Evolutionary conservation across 2,113 vertebrate genomes (phyloP).

Genomic region (Ahaetulla prasina): DNA sequence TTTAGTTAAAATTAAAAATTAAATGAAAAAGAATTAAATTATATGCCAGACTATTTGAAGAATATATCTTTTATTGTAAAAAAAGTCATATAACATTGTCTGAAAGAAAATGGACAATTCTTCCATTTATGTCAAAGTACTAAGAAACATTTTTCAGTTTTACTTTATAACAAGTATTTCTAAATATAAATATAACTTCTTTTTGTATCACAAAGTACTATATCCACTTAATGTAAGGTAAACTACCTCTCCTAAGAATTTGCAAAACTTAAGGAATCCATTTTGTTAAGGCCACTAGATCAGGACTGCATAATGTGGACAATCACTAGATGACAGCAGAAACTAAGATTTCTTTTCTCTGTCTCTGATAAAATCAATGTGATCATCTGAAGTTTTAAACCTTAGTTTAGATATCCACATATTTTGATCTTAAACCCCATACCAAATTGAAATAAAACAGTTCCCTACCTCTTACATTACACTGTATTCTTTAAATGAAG

Average conservation of each 20-base stretch:
- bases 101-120: background rate
- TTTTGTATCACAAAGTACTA: constrained; percentile 21
- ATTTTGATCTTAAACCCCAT: background rate
- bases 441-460: background rate
- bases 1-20: background rate
- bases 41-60: background rate
- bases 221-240: background rate
- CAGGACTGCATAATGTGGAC: background rate
- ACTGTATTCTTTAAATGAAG: background rate
- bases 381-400: background rate
- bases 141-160: background rate
- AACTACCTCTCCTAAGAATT: background rate
- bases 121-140: background rate
- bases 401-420: background rate
- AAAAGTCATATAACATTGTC: constrained; percentile 27
- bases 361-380: background rate
- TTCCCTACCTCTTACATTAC: background rate
- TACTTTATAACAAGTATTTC: constrained; percentile 25
- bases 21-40: background rate
- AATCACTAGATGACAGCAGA: background rate
- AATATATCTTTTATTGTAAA: constrained; percentile 50
- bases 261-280: background rate
- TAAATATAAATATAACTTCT: constrained; percentile 5
- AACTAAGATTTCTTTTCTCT: background rate
- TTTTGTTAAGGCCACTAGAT: background rate